Percentiles rank a stretch among this genome's conserved stretches.
phyloP scores from a whole-genome alignment of 2,113 vertebrate species.

The Datnioides undecimradiatus region DNA sequence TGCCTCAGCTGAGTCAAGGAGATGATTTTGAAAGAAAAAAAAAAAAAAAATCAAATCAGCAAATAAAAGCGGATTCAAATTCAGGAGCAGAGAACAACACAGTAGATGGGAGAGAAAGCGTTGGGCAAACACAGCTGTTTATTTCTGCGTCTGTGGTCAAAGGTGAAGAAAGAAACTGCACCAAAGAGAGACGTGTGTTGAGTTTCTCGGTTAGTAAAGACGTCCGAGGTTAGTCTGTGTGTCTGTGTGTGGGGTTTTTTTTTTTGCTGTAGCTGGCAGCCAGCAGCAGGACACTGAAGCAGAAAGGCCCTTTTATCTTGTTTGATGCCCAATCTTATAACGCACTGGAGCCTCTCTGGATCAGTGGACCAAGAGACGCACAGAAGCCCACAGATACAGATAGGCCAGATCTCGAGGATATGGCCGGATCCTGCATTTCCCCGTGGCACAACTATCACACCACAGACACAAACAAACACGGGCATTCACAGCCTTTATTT shows the following conservation, averaged over 20 bases:
- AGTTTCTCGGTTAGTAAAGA: constrained; percentile 45
- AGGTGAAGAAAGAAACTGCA: neutral
- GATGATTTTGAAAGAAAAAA: neutral
- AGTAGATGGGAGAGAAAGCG: neutral
- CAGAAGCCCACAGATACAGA: constrained; percentile 23
- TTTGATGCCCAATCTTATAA: constrained; percentile 60
- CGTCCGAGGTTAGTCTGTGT: constrained; percentile 10
- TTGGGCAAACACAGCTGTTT: neutral
- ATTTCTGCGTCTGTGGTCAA: neutral
- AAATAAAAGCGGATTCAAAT: constrained; percentile 8
- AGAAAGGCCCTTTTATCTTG: constrained; percentile 68
- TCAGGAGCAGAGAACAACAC: neutral
- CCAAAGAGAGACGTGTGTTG: neutral
- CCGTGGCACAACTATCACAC: constrained; percentile 1
- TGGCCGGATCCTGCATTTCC: constrained; percentile 15
- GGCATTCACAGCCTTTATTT: constrained; percentile 18
- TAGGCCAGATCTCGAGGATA: constrained; percentile 3
- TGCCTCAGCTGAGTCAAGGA: constrained; percentile 14
- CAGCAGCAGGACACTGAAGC: constrained; percentile 52
- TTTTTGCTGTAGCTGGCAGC: constrained; percentile 42
- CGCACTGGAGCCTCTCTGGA: constrained; percentile 36
- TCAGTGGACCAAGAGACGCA: constrained; percentile 56
- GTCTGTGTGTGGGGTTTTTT: too few relatives aligned
- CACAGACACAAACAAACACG: constrained; percentile 9
- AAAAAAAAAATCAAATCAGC: constrained; percentile 3